Evolutionary conservation across 2,113 vertebrate genomes (phyloP), one percentile per base, ranked within the genome.

Genomic region (Periophthalmodon schlosseri): DNA sequence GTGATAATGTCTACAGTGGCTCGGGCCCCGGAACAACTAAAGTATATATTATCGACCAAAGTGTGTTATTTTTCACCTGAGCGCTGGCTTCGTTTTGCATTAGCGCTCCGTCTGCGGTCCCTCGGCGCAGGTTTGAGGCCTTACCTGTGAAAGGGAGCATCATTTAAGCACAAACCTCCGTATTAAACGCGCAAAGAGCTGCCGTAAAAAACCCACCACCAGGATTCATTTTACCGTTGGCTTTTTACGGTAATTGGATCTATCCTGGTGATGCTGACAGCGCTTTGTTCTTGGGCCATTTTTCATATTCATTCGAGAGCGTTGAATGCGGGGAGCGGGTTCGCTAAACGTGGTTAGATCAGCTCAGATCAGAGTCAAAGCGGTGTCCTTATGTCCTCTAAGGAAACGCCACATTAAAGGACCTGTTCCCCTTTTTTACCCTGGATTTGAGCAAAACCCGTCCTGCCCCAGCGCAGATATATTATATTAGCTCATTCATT

Each of bases 81-180:
- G 54, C 63, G 69, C 75, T 73, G 80, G 68, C 70, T 89, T 82
- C 81, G 78, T 75, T 84, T 75, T 85, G 84, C 84, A 76, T 90
- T 84, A 85, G 74, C 83, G 77, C 81, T 88, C 84, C 76, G 83
- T 88, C 83, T 74, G 3, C 7, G 70, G 79, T 84, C 86, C 82
- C 77, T 68, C 36, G 79, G 81, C 69, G 47, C 71, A 34, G 28
- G 77, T 83, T 79, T 85, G 86, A 82, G 80, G 85, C 77, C 86
- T 80, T 78, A 70, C 84, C 73, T 80, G 80, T 79, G 84, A 78
- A 68, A 64, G 72, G 70, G 76, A 77, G 81, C 78, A 87, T 84
- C 79, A 77, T 82, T 87, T 86, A 85, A 84, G 74, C 82, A 61
- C 83, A 81, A 73, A 64, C 74, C 63, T 86, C 52, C 70, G 84